Conservation (phyloP, 2,113 vertebrate species). For the Esox niger region DNA sequence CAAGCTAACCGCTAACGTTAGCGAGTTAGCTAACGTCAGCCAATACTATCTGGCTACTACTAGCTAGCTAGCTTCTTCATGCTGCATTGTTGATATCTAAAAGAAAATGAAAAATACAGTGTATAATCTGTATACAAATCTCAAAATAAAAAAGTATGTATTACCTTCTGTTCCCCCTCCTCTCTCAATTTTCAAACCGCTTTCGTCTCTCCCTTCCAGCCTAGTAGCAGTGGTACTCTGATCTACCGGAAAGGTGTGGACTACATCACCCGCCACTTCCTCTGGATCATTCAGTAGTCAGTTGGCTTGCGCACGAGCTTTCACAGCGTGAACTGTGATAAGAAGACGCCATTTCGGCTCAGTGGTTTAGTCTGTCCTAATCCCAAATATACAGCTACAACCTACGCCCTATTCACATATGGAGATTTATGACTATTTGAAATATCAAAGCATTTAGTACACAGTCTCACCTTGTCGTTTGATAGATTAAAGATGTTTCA, state of each 20-base stretch:
- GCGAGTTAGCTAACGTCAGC: constrained; percentile 42
- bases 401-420: too few species aligned
- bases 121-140: not conserved
- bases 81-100: constrained; percentile 18
- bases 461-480: too few species aligned
- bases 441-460: too few species aligned
- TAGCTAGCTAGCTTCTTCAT: constrained; percentile 46
- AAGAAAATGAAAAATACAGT: not conserved
- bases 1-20: constrained; percentile 50
- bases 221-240: constrained; percentile 58
- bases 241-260: constrained; percentile 80
- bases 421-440: too few species aligned
- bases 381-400: too few species aligned
- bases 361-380: too few species aligned
- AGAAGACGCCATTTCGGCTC: constrained; percentile 29
- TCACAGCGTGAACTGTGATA: not conserved
- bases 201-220: constrained; percentile 52
- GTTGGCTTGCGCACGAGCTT: constrained; percentile 1
- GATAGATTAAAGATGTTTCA: too few species aligned
- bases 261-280: constrained; percentile 70
- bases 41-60: constrained; percentile 39
- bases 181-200: constrained; percentile 41
- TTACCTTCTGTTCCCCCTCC: constrained; percentile 51
- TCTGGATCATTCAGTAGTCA: constrained; percentile 16
- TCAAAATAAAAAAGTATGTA: not conserved